Conservation (phyloP, 2,113 vertebrate species). For the Fregetta grallaria region DNA sequence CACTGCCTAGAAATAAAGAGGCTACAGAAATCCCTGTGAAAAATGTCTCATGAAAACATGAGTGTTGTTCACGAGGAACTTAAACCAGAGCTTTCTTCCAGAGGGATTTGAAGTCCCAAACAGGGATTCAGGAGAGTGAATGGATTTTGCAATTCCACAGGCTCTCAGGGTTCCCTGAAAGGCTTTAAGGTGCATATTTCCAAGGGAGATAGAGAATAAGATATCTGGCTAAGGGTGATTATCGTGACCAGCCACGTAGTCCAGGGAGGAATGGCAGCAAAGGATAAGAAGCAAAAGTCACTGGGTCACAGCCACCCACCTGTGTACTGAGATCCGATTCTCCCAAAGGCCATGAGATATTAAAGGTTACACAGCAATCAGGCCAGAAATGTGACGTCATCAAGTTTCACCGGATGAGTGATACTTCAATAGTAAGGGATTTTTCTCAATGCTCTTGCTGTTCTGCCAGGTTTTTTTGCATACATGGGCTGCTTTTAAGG, state of each 20-base stretch:
- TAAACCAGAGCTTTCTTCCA: background rate
- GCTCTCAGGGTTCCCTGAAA: background rate
- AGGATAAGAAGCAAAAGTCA: background rate
- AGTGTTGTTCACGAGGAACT: background rate
- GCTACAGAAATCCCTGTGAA: background rate
- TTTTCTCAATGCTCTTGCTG: background rate
- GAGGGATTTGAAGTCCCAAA: background rate
- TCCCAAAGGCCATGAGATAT: background rate
- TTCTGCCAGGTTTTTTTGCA: background rate
- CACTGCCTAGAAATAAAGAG: background rate
- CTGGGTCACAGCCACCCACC: background rate
- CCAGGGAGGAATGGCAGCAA: background rate
- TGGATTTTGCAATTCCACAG: background rate
- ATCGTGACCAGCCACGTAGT: accelerated
- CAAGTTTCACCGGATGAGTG: background rate
- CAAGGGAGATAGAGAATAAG: background rate
- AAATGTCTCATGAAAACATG: background rate
- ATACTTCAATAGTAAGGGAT: background rate
- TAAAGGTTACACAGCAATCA: background rate
- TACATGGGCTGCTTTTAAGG: background rate
- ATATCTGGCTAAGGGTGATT: background rate
- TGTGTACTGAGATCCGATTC: background rate
- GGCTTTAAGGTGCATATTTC: background rate
- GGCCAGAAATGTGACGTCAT: background rate
- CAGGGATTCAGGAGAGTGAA: background rate